These are phyloP conservation scores for Heterocephalus glaber DNA, from an alignment of 2,113 vertebrate species.

Conservation along the genomic window DNA sequence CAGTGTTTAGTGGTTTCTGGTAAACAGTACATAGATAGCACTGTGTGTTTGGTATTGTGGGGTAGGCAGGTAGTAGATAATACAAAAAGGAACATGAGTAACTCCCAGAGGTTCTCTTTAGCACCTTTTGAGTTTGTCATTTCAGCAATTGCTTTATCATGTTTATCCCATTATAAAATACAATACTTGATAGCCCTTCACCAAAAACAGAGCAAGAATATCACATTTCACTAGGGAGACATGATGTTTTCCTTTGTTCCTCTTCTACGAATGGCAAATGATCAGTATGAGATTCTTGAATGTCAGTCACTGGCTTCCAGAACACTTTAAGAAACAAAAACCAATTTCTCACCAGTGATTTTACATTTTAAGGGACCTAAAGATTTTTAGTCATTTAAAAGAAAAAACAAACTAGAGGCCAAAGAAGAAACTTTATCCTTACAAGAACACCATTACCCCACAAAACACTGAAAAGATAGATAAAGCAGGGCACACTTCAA, in stretches of 20 bases:
- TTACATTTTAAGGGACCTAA: not conserved
- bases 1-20: not conserved
- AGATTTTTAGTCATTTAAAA: not conserved
- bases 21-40: too few species aligned
- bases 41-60: not conserved
- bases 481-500: not conserved
- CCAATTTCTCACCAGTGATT: not conserved
- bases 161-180: not conserved
- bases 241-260: not conserved
- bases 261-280: not conserved
- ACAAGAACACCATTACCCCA: not conserved
- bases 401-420: not conserved
- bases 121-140: not conserved
- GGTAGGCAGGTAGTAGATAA: not conserved
- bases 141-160: not conserved
- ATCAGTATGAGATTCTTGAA: not conserved
- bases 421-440: not conserved
- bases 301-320: not conserved
- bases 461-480: not conserved
- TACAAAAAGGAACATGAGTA: not conserved
- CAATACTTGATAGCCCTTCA: not conserved
- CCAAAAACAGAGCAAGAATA: not conserved
- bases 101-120: not conserved
- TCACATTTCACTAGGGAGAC: not conserved
- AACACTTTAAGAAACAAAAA: not conserved